Base-by-base conservation (phyloP, 2,888 invertebrate genomes). In the Ormyrus rosae region DNA sequence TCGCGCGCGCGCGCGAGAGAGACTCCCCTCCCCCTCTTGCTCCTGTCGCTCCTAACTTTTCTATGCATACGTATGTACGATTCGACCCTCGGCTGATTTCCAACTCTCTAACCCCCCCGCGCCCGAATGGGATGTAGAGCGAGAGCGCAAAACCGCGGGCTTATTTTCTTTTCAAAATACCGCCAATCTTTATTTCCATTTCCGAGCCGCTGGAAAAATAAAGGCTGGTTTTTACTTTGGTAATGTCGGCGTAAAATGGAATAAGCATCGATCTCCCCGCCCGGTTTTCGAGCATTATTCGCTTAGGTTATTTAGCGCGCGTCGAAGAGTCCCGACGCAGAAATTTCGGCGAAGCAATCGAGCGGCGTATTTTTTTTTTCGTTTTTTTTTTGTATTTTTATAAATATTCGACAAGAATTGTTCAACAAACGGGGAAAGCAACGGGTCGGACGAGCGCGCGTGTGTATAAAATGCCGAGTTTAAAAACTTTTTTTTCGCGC, bases 41-140 rank as follows among this genome's bases (percentile, higher is more conserved):
- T 19, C 34, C 34, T 34, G 34, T 61, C n/a, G 60, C 64, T 53
- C 51, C 82, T 84, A 84, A 84, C 83, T 84, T 85, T 84, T 84
- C 85, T 78, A 85, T 85, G 84, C 84, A 83, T 84, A 83, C 82
- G 82, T 83, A 77, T 71, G 65, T 55, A 80, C 76, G 72, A 78
- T 46, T 53, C 46, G 64, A 72, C 69, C 46, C 78, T 79, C 75
- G 71, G 55, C 75, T 80, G 76, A 82, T 74, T 80, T 82, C 67
- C 76, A 76, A 75, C 73, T 60, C 46, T n/a, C 71, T 34, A 6
- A 19, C 51, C 51, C 9, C 9, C n/a, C 53, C 51, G 7, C 13
- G 6, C 10, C 46, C 10, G 6, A 0, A 55, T 48, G 13, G 9
- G 11, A 8, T 19, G 45, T 68, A 9, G 11, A 70, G 13, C 10